phyloP scores from a whole-genome alignment of 2,113 vertebrate genomes.

The Noctilio leporinus region DNA sequence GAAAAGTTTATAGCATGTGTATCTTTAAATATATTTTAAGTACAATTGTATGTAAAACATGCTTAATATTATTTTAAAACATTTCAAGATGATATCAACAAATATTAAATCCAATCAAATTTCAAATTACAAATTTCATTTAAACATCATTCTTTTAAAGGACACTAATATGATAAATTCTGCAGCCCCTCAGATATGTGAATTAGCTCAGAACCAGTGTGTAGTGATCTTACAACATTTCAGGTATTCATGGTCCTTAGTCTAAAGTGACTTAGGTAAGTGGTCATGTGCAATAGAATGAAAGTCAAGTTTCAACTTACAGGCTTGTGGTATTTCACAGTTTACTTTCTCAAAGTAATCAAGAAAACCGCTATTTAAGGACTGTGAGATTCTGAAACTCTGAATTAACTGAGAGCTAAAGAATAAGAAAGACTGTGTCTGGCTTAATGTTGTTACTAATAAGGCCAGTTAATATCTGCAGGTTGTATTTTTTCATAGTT shows the following conservation, averaged over 20 bases:
- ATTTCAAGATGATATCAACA: background rate
- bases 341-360: background rate
- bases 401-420: background rate
- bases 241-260: background rate
- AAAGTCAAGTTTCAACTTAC: background rate
- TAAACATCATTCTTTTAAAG: background rate
- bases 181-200: accelerated
- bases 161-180: background rate
- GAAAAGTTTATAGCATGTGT: background rate
- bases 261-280: background rate
- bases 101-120: background rate
- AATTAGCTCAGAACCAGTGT: background rate
- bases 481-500: background rate
- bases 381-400: background rate
- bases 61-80: background rate
- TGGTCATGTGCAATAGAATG: background rate
- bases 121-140: background rate
- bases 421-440: background rate
- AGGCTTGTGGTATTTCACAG: background rate
- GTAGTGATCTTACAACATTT: too few species aligned
- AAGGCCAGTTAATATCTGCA: background rate
- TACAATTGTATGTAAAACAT: background rate
- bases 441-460: background rate
- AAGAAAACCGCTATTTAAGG: background rate
- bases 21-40: background rate